Conservation (phyloP, 2,113 vertebrate species). For the Cyanoramphus novaezelandiae region DNA sequence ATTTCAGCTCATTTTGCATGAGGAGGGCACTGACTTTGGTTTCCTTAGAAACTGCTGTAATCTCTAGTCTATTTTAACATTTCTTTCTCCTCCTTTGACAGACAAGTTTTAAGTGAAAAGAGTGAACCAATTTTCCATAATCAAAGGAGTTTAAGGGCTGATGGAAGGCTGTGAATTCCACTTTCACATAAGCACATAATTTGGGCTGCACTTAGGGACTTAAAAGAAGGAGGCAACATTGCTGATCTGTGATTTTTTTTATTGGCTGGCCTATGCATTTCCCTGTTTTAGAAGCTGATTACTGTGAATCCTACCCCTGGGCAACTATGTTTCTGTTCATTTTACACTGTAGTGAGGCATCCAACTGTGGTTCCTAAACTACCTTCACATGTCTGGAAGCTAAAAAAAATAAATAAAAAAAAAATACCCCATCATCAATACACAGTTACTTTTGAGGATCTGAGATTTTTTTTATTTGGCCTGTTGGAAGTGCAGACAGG, state of each 20-base stretch:
- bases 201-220: not conserved
- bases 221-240: not conserved
- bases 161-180: not conserved
- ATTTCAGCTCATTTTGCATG: slow-evolving; percentile 13
- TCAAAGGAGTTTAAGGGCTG: slow-evolving; percentile 11
- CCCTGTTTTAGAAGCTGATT: not conserved
- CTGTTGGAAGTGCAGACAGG: not conserved
- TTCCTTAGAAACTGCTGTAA: slow-evolving; percentile 54
- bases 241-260: not conserved
- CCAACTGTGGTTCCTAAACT: not conserved
- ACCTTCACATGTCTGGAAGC: not conserved
- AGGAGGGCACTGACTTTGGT: not conserved
- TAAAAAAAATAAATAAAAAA: not conserved
- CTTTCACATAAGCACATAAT: slow-evolving; percentile 9
- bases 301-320: not conserved
- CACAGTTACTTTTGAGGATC: not conserved
- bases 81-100: not conserved
- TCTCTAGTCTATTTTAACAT: slow-evolving; percentile 24
- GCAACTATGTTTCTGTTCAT: not conserved
- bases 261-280: not conserved
- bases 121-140: slow-evolving; percentile 11
- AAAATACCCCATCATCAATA: not conserved
- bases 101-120: slow-evolving; percentile 15
- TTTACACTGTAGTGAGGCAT: not conserved
- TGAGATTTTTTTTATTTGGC: not conserved